Base-by-base conservation (phyloP, 1,140 invertebrate genomes). In the Lutraria rhynchaena region DNA sequence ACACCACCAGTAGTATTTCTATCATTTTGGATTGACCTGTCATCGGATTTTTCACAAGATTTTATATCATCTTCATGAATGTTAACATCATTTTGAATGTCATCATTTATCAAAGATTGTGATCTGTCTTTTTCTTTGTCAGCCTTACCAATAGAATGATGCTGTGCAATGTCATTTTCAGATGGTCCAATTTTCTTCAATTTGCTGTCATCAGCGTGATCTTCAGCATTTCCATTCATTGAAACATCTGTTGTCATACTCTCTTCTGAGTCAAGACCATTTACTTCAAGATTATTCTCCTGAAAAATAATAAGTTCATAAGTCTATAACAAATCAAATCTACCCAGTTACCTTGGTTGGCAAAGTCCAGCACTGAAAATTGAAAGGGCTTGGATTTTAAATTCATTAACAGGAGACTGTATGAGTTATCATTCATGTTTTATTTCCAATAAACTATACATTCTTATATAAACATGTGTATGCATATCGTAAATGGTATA, bases 141-240 rank as follows among this genome's bases (percentile, higher is more conserved):
- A 41, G 4, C 7, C 53, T 1, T n/a, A 57, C n/a, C 24, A 4
- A n/a, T 53, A 33, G 22, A 22, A 37, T 9, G 27, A 49, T 46
- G 24, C 13, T 71, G 7, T 44, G 19, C 15, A 27, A 37, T 35
- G 61, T 35, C 44, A 51, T 71, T 61, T 35, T 71, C 65, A 44
- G 27, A n/a, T 17, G 77, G 19, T 22, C 70, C 76, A 1, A 7
- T n/a, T 22, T 77, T 22, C 55, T 41, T 37, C 1, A 22, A 13
- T 15, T 70, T 29, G 9, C n/a, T 15, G 7, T 49, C 29, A 29
- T 65, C 44, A 0, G 24, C 29, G 44, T 27, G 15, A 17, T 67
- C 44, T 0, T 67, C 49, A 29, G 19, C 13, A 35, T 41, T 51
- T 22, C 75, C 75, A 78, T 78, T 78, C 31, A 57, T 15, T 22